Evolutionary conservation across 64 coral and sea anemone species (phyloP), one percentile per base, ranked within the genome.

Genomic region (Montipora capricornis): DNA sequence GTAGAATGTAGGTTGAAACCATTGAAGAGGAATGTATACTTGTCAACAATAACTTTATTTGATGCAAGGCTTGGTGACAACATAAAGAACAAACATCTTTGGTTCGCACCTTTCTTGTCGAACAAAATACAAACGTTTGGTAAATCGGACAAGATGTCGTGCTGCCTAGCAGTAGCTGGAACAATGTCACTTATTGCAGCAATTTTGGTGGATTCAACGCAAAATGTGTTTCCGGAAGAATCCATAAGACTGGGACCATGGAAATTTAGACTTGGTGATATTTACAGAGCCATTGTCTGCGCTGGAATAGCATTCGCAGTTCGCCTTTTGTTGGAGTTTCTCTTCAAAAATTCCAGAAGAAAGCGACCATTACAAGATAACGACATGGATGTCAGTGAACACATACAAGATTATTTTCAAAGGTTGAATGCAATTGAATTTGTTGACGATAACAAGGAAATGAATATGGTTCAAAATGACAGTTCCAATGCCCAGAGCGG

Each of bases 1-100:
- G 93, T 95, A n/a, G 93, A 95, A 84, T 89, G 93, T 59, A 64
- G 45, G 17, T 90, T 95, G 58, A 22, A 68, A 60, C 87, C 88
- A 7, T 4, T 78, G 47, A 50, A 60, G 17, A 90, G 93, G 77
- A 89, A 45, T 19, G 20, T 37, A 19, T 57, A 85, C 47, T 20
- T 95, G 44, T 24, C 49, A 64, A 2, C 58, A 46, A 90, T 79
- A 64, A 80, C 71, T 22, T 76, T 95, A 20, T 90, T 95, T 73
- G 88, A 90, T 15, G 47, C 67, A 70, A 89, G 60, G 47, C 52
- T 95, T 77, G 12, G 22, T 44, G 67, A 89, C 22, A 87, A 82
- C 26, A 7, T 95, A 20, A 68, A 61, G 19, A 95, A 95, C 37
- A 78, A 79, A 15, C 81, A 95, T 55, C 24, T 95, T 48, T 95